Percentiles rank a stretch among this genome's conserved stretches.
Evolutionary conservation across 1,140 invertebrate species (phyloP).

Genomic region (Ceratoteleas bidentatus): DNA sequence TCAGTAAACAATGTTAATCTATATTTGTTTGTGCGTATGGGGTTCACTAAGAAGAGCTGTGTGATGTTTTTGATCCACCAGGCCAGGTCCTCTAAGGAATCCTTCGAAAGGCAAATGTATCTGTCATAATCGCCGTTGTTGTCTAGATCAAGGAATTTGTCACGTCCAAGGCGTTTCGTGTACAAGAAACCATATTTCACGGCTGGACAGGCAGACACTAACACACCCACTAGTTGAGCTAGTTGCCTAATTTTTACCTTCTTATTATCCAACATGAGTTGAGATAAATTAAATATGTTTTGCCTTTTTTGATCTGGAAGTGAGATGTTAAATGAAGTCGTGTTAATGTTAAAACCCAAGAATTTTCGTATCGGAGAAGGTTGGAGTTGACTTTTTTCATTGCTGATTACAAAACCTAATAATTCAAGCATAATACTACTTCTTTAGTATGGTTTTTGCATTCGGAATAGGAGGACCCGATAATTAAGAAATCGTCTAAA

Average conservation of each 20-base stretch:
- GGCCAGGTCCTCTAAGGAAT: background rate
- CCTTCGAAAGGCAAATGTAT: too few species aligned
- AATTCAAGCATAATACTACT: background rate
- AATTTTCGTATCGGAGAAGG: background rate
- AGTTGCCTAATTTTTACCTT: constrained; percentile 1
- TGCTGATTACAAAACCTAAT: background rate
- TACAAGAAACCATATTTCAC: constrained; percentile 11
- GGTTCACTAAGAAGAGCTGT: background rate
- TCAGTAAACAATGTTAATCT: background rate
- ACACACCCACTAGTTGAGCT: constrained; percentile 5
- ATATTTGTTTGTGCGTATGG: background rate
- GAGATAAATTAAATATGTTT: background rate
- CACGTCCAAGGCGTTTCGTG: too few species aligned
- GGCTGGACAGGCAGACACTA: constrained; percentile 13
- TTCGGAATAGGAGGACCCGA: too few species aligned
- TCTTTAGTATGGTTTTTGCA: background rate
- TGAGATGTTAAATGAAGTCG: background rate
- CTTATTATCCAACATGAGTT: background rate
- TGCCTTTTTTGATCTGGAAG: background rate
- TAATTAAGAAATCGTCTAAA: background rate
- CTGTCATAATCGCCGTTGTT: too few species aligned
- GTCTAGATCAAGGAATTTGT: too few species aligned
- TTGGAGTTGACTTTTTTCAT: background rate
- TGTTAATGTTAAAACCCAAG: background rate
- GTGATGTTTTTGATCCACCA: background rate